Conservation (phyloP, 2,113 vertebrate species). For the Hippocampus abdominalis region DNA sequence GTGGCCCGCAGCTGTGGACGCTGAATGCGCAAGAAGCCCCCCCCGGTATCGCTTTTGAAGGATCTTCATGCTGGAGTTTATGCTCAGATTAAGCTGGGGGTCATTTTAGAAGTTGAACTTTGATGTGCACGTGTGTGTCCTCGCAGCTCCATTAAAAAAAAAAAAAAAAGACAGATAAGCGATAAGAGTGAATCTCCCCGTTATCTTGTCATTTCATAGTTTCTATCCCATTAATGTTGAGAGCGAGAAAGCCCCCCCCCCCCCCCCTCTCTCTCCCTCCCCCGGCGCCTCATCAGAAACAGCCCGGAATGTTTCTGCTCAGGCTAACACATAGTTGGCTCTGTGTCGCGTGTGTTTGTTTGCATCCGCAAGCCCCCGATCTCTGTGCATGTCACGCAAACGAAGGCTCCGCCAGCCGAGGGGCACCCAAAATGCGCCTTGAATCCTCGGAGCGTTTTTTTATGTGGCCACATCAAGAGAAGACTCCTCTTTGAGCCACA, state of each 20-base stretch:
- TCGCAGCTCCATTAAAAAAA: slow-evolving; percentile 1
- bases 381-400: slow-evolving; percentile 16
- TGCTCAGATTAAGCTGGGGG: neutral
- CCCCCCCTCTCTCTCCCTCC: neutral
- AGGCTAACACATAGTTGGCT: slow-evolving; percentile 15
- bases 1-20: slow-evolving; percentile 52
- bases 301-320: slow-evolving; percentile 21
- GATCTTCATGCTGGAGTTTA: neutral
- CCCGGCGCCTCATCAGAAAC: slow-evolving; percentile 18
- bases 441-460: slow-evolving; percentile 3
- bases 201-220: slow-evolving; percentile 12
- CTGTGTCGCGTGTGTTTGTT: slow-evolving; percentile 25
- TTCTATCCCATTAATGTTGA: slow-evolving; percentile 20
- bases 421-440: slow-evolving; percentile 5
- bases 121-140: slow-evolving; percentile 30
- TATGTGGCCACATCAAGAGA: slow-evolving; percentile 30
- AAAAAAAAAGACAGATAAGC: neutral
- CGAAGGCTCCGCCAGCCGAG: slow-evolving; percentile 20
- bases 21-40: neutral
- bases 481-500: neutral
- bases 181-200: slow-evolving; percentile 15
- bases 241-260: neutral
- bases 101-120: neutral
- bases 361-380: neutral
- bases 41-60: neutral